Evolutionary conservation across 2,888 invertebrate species (phyloP).

Genomic region (Penaeus monodon): DNA sequence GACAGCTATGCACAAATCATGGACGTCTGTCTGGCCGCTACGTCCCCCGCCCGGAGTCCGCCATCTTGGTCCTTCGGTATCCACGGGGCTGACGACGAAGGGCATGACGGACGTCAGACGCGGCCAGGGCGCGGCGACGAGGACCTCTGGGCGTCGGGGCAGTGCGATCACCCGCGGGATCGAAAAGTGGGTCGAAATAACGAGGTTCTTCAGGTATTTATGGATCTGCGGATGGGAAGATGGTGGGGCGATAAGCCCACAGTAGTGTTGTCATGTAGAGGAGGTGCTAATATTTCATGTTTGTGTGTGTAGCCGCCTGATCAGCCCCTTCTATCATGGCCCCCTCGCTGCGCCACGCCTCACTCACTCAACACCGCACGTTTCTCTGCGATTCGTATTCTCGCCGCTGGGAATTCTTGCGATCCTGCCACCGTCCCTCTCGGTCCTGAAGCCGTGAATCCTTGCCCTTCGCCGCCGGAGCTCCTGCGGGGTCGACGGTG

Average conservation of each 20-base stretch:
- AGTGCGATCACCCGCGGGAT: constrained; percentile 5
- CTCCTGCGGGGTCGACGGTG: too few species aligned
- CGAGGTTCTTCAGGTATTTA: constrained; percentile 52
- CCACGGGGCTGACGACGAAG: too few species aligned
- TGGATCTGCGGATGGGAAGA: constrained; percentile 56
- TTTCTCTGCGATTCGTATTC: constrained; percentile 47
- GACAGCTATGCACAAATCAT: constrained; percentile 45
- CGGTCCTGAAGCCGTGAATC: background rate
- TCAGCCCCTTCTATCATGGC: constrained; percentile 57
- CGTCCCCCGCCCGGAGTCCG: background rate
- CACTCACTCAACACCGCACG: constrained; percentile 8
- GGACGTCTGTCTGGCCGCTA: background rate
- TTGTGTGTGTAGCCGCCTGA: constrained; percentile 61
- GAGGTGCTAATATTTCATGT: constrained; percentile 61
- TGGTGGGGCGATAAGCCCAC: constrained; percentile 57
- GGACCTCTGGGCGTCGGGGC: background rate
- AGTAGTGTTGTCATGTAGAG: constrained; percentile 61
- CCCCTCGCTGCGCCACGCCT: constrained; percentile 49
- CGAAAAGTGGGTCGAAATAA: constrained; percentile 32
- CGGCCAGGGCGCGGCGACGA: background rate
- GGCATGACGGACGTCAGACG: too few species aligned
- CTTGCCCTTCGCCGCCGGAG: too few species aligned
- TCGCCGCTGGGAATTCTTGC: background rate
- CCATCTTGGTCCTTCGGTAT: background rate
- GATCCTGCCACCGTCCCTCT: background rate